Evolutionary conservation across 92 coral and sea anemone genomes (phyloP), one percentile per base, ranked within the genome.

Genomic region (Meandrina meandrites): DNA sequence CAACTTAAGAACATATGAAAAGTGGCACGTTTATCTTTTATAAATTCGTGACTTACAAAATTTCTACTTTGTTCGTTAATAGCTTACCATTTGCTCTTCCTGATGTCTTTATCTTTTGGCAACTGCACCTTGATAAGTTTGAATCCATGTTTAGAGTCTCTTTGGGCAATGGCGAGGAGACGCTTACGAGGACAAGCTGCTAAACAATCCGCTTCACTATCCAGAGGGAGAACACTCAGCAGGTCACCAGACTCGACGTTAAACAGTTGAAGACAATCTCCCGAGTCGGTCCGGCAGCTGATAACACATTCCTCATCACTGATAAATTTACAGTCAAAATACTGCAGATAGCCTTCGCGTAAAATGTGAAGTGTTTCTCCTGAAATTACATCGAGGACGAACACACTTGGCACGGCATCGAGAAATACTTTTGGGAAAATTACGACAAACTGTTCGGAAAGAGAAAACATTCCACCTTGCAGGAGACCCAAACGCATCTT

Each of bases 161-260:
- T 31, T 30, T 56, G 72, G 53, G 53, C 71, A 17, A 79, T 34
- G 53, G 71, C 83, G 48, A 79, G 10, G 2, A 79, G 71, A 19
- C 32, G 83, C 30, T 79, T 57, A 34, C 31, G 34, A 30, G 72
- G 83, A 79, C 70, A 60, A 31, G 48, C 68, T 36, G 83, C 71
- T 11, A 79, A 35, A 57, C 72, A 34, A 27, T 8, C 6, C 45
- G 6, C 45, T 40, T 40, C 45, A 40, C 6, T 40, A 2, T 40
- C 45, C 45, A 40, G 45, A 40, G 2, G 3, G 45, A 40, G 2
- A 2, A 40, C 45, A 40, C 45, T 9, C 48, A 54, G 56, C 30
- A 75, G 79, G 17, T 42, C 35, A 24, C 79, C 79, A 45, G 79
- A 76, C 35, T 76, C 47, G 79, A 76, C 79, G 79, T 45, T 47